Base-by-base conservation (phyloP, 1,140 invertebrate species). In the Lepidurus apus region DNA sequence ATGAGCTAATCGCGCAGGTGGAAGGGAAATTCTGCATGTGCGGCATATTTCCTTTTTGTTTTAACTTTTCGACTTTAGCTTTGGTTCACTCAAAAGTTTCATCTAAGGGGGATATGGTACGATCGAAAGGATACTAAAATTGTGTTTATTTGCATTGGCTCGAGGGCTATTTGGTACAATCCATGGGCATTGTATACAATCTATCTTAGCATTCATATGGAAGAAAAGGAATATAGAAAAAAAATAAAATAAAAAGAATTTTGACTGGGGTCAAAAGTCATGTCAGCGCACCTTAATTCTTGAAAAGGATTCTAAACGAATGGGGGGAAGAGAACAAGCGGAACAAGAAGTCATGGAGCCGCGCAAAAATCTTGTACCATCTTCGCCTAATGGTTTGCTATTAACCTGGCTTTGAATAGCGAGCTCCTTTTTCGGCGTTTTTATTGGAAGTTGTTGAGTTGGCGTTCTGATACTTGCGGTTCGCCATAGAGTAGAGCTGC, bases 361-460 rank as follows among this genome's bases (percentile, higher is more conserved):
- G 53, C 53, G 21, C 53, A 65, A 65, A 65, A 65, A 21, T 21
- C 53, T 65, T 65, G 53, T 65, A 65, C 17, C 53, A 21, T 65
- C 53, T 21, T 65, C 53, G 17, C 45, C 53, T 65, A 65, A 65
- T 65, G 53, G 53, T 65, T 65, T 65, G 53, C 53, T 65, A 65
- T 65, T 65, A 65, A 65, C 53, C 21, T 65, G 53, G 17, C 21
- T 65, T 65, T 65, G 53, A 65, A 65, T 65, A 65, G 53, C 53
- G 13, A 65, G 13, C 13, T 9, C 53, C 53, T 65, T 65, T 65
- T 65, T 65, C 53, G 53, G 53, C 53, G 8, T 65, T 65, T 65
- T 65, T 65, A 65, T 65, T 65, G 21, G 13, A 65, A 65, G 53
- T 65, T 65, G 53, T 65, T 65, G 13, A 65, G 53, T 65, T 65